Conservation (phyloP, 2,888 invertebrate species). For the Eudemis profundana region DNA sequence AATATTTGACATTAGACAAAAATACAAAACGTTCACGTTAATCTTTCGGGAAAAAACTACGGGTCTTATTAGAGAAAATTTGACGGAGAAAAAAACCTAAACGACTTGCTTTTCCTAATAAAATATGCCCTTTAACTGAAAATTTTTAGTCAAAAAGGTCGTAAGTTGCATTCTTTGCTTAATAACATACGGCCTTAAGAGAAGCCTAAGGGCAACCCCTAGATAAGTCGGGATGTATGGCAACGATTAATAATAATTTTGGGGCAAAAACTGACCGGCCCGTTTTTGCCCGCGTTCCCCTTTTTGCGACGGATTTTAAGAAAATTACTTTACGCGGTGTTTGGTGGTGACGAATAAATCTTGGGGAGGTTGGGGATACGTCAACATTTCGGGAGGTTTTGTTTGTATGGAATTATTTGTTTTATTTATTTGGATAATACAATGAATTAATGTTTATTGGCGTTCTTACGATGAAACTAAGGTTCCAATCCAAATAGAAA, state of each 20-base stretch:
- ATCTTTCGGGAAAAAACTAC: conserved; percentile 34
- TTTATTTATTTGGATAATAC: neutral
- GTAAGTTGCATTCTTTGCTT: neutral
- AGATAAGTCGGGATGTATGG: conserved; percentile 80
- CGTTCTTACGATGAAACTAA: too few relatives aligned
- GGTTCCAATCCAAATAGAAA: too few relatives aligned
- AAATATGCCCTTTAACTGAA: conserved; percentile 45
- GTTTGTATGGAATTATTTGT: conserved; percentile 56
- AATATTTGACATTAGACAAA: conserved; percentile 37
- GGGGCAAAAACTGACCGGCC: conserved; percentile 68
- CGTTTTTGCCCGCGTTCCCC: conserved; percentile 57
- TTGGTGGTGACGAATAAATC: conserved; percentile 39
- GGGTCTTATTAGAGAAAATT: conserved; percentile 29
- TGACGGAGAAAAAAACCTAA: neutral
- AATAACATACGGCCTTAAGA: conserved; percentile 55
- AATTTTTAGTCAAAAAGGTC: neutral
- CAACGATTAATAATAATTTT: conserved; percentile 81
- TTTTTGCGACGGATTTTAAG: conserved; percentile 64
- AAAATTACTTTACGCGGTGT: conserved; percentile 62
- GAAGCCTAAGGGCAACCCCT: conserved; percentile 62
- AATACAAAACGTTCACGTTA: conserved; percentile 25
- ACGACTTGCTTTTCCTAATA: conserved; percentile 18
- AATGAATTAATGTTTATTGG: too few relatives aligned
- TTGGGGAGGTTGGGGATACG: conserved; percentile 26
- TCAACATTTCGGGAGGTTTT: conserved; percentile 68